phyloP scores from a whole-genome alignment of 2,888 invertebrate species.

The Ceriagrion tenellum region DNA sequence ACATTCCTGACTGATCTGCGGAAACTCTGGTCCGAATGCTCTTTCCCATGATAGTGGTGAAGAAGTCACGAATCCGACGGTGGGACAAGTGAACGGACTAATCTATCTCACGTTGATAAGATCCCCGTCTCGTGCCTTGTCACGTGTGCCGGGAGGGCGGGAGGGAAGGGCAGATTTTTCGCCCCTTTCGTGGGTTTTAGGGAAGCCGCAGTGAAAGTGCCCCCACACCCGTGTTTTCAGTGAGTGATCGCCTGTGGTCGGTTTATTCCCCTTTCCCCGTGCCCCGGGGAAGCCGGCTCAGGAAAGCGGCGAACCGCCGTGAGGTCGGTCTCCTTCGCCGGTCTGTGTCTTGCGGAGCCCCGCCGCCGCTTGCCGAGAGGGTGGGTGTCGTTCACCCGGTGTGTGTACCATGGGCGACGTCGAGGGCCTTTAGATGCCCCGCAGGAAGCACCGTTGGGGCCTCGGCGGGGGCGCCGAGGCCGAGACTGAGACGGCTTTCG shows the following conservation, averaged over 20 bases:
- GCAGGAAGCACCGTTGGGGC: not conserved
- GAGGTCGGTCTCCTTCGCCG: not conserved
- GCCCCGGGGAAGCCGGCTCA: not conserved
- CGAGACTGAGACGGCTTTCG: constrained; percentile 83
- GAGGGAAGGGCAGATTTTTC: not conserved
- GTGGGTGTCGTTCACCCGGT: constrained; percentile 56
- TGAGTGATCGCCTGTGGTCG: not conserved
- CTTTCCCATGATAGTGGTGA: too few species aligned
- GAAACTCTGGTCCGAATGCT: too few species aligned
- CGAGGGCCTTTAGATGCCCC: constrained; percentile 69
- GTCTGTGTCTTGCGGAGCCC: constrained; percentile 71
- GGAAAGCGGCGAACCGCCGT: too few species aligned
- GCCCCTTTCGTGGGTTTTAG: not conserved
- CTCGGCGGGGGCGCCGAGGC: not conserved
- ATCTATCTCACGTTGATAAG: not conserved
- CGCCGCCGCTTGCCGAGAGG: constrained; percentile 73
- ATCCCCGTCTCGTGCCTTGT: not conserved
- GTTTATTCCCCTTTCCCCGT: too few species aligned
- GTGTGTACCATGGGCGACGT: constrained; percentile 71
- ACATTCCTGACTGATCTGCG: too few species aligned
- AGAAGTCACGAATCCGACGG: not conserved
- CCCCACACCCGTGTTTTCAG: not conserved
- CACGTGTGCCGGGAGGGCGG: not conserved
- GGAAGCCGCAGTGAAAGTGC: not conserved
- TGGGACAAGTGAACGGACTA: not conserved